Evolutionary conservation across 2,113 vertebrate genomes (phyloP).

Genomic region (Anguilla japonica): DNA sequence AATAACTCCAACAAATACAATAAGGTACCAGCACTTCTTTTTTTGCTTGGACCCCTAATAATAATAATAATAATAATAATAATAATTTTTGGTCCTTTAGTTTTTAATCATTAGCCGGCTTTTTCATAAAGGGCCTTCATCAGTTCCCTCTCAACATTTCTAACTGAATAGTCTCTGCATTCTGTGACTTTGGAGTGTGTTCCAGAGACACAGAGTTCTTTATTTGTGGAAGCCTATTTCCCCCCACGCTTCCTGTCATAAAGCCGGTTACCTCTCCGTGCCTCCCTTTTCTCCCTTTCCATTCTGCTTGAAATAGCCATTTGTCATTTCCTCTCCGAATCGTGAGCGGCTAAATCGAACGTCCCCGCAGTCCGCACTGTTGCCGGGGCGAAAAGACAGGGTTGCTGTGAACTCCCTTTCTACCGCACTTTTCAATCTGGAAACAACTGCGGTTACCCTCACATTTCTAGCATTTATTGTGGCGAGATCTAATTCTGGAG

Average conservation of each 20-base stretch:
- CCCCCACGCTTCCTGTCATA: constrained; percentile 49
- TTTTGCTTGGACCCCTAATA: too few species aligned
- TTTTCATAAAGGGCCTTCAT: constrained; percentile 48
- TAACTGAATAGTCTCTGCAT: neutral
- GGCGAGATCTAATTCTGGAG: neutral
- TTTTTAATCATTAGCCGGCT: constrained; percentile 26
- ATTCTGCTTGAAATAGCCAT: constrained; percentile 46
- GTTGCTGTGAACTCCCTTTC: constrained; percentile 15
- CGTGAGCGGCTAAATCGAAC: constrained; percentile 30
- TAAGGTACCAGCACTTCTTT: too few species aligned
- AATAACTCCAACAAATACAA: too few species aligned
- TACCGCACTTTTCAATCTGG: neutral
- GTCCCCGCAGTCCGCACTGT: constrained; percentile 26
- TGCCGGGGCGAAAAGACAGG: constrained; percentile 40
- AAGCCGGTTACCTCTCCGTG: constrained; percentile 39
- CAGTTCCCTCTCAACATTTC: constrained; percentile 31
- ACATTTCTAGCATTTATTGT: neutral
- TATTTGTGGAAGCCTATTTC: constrained; percentile 40
- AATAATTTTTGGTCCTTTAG: neutral
- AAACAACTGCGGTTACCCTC: neutral
- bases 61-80: too few species aligned
- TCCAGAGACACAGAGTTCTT: constrained; percentile 45
- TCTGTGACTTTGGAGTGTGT: constrained; percentile 24
- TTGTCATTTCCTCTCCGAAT: constrained; percentile 50
- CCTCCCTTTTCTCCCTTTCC: constrained; percentile 37